Base-by-base conservation (phyloP, 2,797 vertebrate genomes). In the Propithecus perrieri region DNA sequence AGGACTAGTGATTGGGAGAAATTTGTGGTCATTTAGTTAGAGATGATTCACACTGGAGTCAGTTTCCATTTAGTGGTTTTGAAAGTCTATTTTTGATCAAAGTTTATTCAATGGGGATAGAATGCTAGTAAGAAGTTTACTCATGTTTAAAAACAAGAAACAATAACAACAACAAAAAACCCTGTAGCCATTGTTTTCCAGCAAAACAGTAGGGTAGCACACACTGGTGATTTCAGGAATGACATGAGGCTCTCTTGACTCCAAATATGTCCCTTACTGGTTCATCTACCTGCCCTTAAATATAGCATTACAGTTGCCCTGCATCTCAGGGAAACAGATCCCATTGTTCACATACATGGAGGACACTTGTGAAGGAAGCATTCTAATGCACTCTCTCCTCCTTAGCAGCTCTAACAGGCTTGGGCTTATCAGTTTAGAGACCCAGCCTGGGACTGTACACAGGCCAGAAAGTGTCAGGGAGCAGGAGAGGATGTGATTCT, bases 341-440 rank as follows among this genome's bases (percentile, higher is more conserved):
- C 50, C 46, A 11, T 7, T 89, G 30, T 41, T 71, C 22, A 83
- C 69, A 43, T 5, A 65, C 33, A 41, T 4, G 69, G 41, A 65
- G 57, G 46, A 71, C 26, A 41, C 26, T 13, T 15, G 24, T 3
- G 18, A 35, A 53, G 79, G n/a, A 79, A 94, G 50, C 41, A 26
- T 55, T 80, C 28, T 53, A n/a, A 65, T 8, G 13, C 2, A n/a
- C 22, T 63, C 7, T 92, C 28, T 89, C 75, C 50, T 93, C 30
- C 76, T 53, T 50, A 74, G 28, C 38, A 28, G 85, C 8, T 86
- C 55, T 74, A 33, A 59, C 22, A 79, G 38, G 20, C 57, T 63
- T 71, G 50, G 46, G 33, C 28, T 81, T 72, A 86, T 46, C 38
- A 86, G 18, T 81, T 95, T 94, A 91, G 50, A 92, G 85, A 76